Conservation (phyloP, 2,797 vertebrate genomes). For the Lutjanus campechanus region DNA sequence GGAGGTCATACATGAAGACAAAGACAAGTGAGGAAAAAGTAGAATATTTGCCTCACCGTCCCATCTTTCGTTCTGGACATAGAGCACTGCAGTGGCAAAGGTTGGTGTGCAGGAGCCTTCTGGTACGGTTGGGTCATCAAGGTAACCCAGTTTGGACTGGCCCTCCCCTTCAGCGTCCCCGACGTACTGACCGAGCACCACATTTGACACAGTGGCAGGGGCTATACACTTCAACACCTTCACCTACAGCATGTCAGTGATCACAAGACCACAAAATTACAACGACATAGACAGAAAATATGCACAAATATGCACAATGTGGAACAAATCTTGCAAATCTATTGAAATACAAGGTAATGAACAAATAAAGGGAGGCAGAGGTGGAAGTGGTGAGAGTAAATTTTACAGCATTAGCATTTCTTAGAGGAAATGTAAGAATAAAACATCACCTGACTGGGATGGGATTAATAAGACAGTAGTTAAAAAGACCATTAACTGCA, state of each 20-base stretch:
- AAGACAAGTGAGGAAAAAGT: neutral
- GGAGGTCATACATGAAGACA: neutral
- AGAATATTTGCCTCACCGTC: conserved; percentile 85
- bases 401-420: too few relatives aligned
- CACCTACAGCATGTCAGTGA: conserved; percentile 83
- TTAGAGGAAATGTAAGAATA: too few relatives aligned
- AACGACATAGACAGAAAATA: neutral
- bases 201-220: conserved; percentile 82
- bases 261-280: neutral
- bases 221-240: conserved; percentile 93
- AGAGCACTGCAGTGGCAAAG: conserved; percentile 90
- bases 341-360: too few relatives aligned
- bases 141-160: conserved; percentile 86
- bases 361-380: too few relatives aligned
- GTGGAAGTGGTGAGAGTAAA: too few relatives aligned
- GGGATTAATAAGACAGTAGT: too few relatives aligned
- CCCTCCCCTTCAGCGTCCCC: conserved; percentile 88
- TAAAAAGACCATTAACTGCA: too few relatives aligned
- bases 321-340: too few relatives aligned
- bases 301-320: neutral
- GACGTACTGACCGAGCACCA: conserved; percentile 94
- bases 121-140: conserved; percentile 92
- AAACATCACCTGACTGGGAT: too few relatives aligned
- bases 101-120: conserved; percentile 90
- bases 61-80: conserved; percentile 93